phyloP scores from a whole-genome alignment of 2,113 vertebrate species.

The Dendrocopos noguchii region DNA sequence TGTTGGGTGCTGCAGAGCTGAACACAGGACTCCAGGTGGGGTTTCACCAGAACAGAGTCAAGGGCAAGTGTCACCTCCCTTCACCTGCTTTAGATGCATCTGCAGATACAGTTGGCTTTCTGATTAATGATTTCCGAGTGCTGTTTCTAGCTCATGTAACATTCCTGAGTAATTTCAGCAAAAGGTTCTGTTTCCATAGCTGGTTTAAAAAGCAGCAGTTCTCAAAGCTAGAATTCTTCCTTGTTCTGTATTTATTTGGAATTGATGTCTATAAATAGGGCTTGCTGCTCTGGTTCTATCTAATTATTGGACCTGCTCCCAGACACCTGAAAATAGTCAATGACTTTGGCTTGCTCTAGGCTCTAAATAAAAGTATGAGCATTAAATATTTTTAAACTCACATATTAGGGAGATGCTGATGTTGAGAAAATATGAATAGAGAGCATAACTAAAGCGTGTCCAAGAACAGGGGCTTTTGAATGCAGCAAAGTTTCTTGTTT shows the following conservation, averaged over 20 bases:
- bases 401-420: not conserved
- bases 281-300: not conserved
- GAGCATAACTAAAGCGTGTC: not conserved
- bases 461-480: not conserved
- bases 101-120: too few species aligned
- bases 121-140: not conserved
- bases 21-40: too few species aligned
- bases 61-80: too few species aligned
- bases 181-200: not conserved
- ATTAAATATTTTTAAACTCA: not conserved
- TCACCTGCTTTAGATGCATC: too few species aligned
- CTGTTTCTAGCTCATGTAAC: not conserved
- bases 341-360: not conserved
- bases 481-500: not conserved
- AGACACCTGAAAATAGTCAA: not conserved
- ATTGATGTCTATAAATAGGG: not conserved
- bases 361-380: not conserved
- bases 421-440: not conserved
- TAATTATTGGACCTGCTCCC: not conserved
- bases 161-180: not conserved
- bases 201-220: not conserved
- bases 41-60: too few species aligned
- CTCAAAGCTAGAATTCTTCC: not conserved
- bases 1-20: too few species aligned
- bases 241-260: conserved; percentile 5